Conservation (phyloP, 2,888 invertebrate species). For the Syrphus vitripennis region DNA sequence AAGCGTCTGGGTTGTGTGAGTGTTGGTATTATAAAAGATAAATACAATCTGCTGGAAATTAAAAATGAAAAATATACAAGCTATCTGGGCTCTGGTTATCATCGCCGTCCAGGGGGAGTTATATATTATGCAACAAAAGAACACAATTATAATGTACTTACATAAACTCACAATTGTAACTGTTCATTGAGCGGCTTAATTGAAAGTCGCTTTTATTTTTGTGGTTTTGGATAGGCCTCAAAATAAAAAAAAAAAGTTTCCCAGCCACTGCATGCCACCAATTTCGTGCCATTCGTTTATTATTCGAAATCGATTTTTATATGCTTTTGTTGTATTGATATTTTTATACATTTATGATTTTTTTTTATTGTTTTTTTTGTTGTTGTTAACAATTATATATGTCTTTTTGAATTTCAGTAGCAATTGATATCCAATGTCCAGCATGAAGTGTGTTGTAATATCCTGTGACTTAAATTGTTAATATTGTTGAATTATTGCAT, state of each 20-base stretch:
- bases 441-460: not conserved
- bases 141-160: conserved; percentile 1
- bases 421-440: conserved; percentile 28
- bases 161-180: conserved; percentile 37
- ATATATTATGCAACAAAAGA: not conserved
- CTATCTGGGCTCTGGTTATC: not conserved
- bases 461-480: conserved; percentile 1
- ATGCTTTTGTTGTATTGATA: conserved; percentile 2
- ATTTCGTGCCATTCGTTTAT: conserved; percentile 9
- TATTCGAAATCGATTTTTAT: conserved; percentile 45
- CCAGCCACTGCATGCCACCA: not conserved
- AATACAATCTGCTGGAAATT: conserved; percentile 44
- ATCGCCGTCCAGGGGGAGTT: not conserved
- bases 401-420: not conserved
- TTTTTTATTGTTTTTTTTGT: not conserved
- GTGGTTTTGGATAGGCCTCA: conserved; percentile 18
- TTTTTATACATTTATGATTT: not conserved
- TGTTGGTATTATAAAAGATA: conserved; percentile 10
- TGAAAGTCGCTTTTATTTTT: conserved; percentile 51
- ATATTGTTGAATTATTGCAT: conserved; percentile 21
- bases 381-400: not conserved
- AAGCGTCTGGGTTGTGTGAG: not conserved
- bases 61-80: conserved; percentile 34
- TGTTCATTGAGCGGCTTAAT: conserved; percentile 41
- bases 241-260: not conserved